Evolutionary conservation across 2,797 vertebrate species (phyloP).

Genomic region (Pampus argenteus): DNA sequence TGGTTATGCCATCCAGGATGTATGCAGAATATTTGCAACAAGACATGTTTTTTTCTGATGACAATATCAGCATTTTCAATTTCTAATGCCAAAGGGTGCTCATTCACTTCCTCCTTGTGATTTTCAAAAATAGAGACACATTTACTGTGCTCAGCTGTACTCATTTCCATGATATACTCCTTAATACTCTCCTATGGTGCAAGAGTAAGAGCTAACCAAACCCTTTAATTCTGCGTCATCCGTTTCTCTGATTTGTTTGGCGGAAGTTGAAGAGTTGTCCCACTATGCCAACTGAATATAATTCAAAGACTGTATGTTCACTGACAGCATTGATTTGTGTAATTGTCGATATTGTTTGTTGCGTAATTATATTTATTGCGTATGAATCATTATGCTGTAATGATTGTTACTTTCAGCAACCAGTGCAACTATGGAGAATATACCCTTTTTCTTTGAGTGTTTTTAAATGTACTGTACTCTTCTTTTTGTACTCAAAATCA

Average conservation of each 20-base stretch:
- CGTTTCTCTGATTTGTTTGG: slow-evolving; percentile 52
- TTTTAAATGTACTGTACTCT: slow-evolving; percentile 64
- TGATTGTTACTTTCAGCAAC: slow-evolving; percentile 59
- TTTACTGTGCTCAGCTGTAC: slow-evolving; percentile 66
- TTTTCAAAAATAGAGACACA: slow-evolving; percentile 63
- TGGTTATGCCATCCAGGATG: slow-evolving; percentile 56
- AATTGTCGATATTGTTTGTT: slow-evolving; percentile 73
- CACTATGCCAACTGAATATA: slow-evolving; percentile 76
- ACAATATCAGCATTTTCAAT: slow-evolving; percentile 66
- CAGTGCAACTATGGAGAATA: slow-evolving; percentile 56
- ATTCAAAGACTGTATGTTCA: slow-evolving; percentile 71
- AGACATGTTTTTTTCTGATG: slow-evolving; percentile 31
- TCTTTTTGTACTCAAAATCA: slow-evolving; percentile 55
- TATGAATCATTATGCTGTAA: slow-evolving; percentile 71
- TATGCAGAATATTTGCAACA: slow-evolving; percentile 60
- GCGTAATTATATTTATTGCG: slow-evolving; percentile 67
- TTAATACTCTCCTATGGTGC: slow-evolving; percentile 75
- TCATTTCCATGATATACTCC: slow-evolving; percentile 52
- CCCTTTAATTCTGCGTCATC: slow-evolving; percentile 84
- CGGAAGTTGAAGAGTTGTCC: slow-evolving; percentile 51
- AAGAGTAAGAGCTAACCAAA: slow-evolving; percentile 83
- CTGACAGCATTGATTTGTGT: slow-evolving; percentile 81
- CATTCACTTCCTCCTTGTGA: slow-evolving; percentile 62
- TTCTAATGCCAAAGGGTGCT: slow-evolving; percentile 81
- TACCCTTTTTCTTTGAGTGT: slow-evolving; percentile 61